Conservation (phyloP, 2,888 invertebrate species). For the Drosophila fungiperda region DNA sequence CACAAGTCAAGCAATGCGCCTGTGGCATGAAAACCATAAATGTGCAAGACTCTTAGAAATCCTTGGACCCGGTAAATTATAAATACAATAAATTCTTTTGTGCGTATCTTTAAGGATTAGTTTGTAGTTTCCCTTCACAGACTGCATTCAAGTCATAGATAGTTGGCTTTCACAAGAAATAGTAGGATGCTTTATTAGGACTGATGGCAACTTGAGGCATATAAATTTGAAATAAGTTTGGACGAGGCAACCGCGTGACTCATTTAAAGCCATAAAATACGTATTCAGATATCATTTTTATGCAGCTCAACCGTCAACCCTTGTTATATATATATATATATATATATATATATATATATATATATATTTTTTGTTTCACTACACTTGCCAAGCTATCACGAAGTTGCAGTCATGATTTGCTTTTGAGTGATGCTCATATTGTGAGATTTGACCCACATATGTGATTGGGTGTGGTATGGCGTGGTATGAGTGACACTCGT, state of each 20-base stretch:
- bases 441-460: slow-evolving; percentile 55
- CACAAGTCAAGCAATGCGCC: slow-evolving; percentile 1
- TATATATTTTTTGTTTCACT: slow-evolving; percentile 8
- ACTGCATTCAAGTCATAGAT: background rate
- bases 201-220: background rate
- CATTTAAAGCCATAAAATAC: slow-evolving; percentile 2
- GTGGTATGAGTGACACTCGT: slow-evolving; percentile 9
- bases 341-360: slow-evolving; percentile 5
- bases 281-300: slow-evolving; percentile 1
- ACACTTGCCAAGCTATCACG: slow-evolving; percentile 36
- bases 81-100: background rate
- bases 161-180: background rate
- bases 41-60: slow-evolving; percentile 13
- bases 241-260: background rate
- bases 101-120: background rate
- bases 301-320: slow-evolving; percentile 6
- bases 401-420: slow-evolving; percentile 54
- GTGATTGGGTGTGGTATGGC: slow-evolving; percentile 16
- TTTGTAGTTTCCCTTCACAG: background rate
- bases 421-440: slow-evolving; percentile 60
- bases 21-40: slow-evolving; percentile 5
- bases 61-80: background rate
- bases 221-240: background rate
- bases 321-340: slow-evolving; percentile 7
- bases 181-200: background rate